Evolutionary conservation across 2,113 vertebrate genomes (phyloP).

Genomic region (Calyptomena viridis): DNA sequence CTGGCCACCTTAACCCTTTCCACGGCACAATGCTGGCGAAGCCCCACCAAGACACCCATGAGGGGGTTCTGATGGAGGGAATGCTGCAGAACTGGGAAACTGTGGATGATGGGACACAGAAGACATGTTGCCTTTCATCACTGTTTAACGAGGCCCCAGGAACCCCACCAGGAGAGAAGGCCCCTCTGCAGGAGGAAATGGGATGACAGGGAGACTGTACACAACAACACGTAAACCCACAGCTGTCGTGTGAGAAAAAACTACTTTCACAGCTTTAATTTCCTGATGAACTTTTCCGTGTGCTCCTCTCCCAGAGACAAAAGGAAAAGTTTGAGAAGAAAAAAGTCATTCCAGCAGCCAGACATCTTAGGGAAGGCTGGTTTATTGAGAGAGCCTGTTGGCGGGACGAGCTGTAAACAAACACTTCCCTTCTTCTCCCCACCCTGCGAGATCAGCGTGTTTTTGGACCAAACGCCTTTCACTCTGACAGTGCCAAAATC

Average conservation of each 20-base stretch:
- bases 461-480: background rate
- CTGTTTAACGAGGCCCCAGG: background rate
- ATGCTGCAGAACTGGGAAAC: background rate
- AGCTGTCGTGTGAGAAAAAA: conserved; percentile 11
- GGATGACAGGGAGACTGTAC: background rate
- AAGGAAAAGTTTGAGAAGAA: background rate
- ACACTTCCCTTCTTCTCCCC: conserved; percentile 32
- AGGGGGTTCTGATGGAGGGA: background rate
- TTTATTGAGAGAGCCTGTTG: background rate
- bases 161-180: background rate
- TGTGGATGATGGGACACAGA: background rate
- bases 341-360: background rate
- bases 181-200: conserved; percentile 25
- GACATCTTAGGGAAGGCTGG: background rate
- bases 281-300: conserved; percentile 24
- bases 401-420: background rate
- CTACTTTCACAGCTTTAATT: conserved; percentile 13
- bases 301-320: background rate
- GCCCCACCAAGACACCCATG: background rate
- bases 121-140: background rate
- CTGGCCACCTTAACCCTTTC: conserved; percentile 57
- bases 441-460: background rate
- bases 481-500: background rate
- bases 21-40: background rate
- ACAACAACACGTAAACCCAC: background rate